Conservation (phyloP, 2,113 vertebrate genomes). For the Illadopsis cleaveri region DNA sequence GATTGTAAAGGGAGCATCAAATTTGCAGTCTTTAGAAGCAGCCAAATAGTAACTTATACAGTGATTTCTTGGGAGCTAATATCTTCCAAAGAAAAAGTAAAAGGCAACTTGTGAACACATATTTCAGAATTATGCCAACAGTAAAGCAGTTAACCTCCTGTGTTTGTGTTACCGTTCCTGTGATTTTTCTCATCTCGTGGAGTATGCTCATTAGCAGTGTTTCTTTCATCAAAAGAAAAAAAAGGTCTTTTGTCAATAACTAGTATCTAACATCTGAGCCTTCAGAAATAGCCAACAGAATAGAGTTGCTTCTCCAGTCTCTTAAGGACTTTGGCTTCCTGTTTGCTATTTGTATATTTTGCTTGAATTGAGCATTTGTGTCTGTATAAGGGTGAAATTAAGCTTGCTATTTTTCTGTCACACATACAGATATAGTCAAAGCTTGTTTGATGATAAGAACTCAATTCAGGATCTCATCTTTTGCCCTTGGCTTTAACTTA, state of each 20-base stretch:
- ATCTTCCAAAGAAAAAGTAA: slow-evolving; percentile 34
- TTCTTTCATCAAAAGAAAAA: background rate
- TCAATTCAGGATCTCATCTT: background rate
- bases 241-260: background rate
- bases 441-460: slow-evolving; percentile 32
- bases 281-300: background rate
- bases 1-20: background rate
- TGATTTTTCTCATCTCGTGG: slow-evolving; percentile 36
- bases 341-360: background rate
- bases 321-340: slow-evolving; percentile 14
- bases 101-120: background rate
- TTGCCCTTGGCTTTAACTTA: slow-evolving; percentile 48
- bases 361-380: slow-evolving; percentile 2
- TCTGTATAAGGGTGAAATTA: slow-evolving; percentile 32
- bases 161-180: background rate
- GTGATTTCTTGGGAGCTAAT: background rate
- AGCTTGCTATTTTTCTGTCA: slow-evolving; percentile 23
- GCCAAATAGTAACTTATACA: background rate
- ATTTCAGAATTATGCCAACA: slow-evolving; percentile 41
- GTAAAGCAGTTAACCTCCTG: slow-evolving; percentile 30
- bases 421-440: slow-evolving; percentile 6
- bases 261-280: slow-evolving; percentile 18
- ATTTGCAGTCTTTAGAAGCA: background rate
- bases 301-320: background rate
- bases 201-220: background rate